phyloP scores from a whole-genome alignment of 2,113 vertebrate genomes.

The human (Homo sapiens) region DNA sequence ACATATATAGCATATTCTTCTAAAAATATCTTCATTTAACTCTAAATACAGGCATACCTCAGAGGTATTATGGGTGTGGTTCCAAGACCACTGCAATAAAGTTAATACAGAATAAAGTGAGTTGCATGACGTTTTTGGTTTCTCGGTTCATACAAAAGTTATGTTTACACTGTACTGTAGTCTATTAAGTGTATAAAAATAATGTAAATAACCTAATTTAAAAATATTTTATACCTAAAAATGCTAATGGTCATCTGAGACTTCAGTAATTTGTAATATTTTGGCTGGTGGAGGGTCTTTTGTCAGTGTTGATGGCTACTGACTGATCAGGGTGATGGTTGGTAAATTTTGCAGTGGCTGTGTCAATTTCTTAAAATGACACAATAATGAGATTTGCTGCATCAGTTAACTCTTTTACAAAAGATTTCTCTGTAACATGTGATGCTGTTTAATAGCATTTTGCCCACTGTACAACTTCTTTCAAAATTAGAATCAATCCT shows the following conservation, averaged over 20 bases:
- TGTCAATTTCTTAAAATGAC: background rate
- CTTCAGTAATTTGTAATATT: background rate
- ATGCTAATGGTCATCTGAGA: background rate
- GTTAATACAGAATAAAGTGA: background rate
- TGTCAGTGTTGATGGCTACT: background rate
- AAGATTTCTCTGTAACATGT: background rate
- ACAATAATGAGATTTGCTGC: background rate
- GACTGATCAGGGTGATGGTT: background rate
- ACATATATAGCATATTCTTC: background rate
- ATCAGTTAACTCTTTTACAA: background rate
- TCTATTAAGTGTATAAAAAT: background rate
- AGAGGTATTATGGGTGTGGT: background rate
- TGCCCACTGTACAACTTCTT: background rate
- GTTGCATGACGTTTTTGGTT: background rate
- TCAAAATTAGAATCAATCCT: background rate
- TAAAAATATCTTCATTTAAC: background rate
- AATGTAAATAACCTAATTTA: background rate
- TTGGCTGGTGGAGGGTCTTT: background rate
- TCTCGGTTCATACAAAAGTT: background rate
- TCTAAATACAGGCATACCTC: background rate
- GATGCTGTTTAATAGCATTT: background rate
- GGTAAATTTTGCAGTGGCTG: background rate
- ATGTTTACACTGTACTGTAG: background rate
- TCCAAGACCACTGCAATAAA: background rate
- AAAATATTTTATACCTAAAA: background rate